phyloP scores from a whole-genome alignment of 2,888 invertebrate genomes.

The Mycogona germanica region DNA sequence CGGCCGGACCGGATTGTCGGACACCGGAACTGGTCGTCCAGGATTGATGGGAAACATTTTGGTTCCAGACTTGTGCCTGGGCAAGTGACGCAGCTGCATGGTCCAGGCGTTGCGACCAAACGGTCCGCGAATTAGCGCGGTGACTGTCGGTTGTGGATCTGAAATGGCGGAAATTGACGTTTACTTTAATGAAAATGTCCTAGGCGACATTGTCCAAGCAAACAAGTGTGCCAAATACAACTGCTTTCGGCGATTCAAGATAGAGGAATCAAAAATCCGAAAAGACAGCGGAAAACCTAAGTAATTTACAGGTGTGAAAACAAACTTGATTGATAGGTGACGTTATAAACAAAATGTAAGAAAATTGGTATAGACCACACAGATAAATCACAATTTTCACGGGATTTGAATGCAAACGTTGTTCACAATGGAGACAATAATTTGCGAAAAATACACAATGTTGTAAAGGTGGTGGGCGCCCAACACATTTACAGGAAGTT shows the following conservation, averaged over 20 bases:
- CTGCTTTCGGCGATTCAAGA: too few relatives aligned
- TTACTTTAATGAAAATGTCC: background rate
- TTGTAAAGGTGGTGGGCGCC: too few relatives aligned
- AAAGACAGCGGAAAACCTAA: background rate
- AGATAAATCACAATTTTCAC: too few relatives aligned
- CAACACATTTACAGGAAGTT: constrained; percentile 13
- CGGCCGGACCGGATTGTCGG: constrained; percentile 51
- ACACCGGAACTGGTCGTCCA: constrained; percentile 62
- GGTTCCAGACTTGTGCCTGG: constrained; percentile 62
- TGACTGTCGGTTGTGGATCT: constrained; percentile 87
- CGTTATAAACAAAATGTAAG: too few relatives aligned
- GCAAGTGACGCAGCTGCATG: constrained; percentile 72
- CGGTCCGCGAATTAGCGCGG: constrained; percentile 76
- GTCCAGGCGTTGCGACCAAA: constrained; percentile 95
- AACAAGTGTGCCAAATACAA: too few relatives aligned
- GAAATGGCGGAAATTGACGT: too few relatives aligned
- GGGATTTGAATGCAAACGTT: too few relatives aligned
- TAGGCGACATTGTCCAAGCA: background rate
- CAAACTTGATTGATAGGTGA: too few relatives aligned
- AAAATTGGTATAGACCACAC: too few relatives aligned
- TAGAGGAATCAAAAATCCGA: background rate
- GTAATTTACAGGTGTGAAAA: too few relatives aligned
- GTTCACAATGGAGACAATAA: too few relatives aligned
- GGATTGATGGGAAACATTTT: constrained; percentile 41
- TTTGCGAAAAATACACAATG: too few relatives aligned